Evolutionary conservation across 2,888 invertebrate species (phyloP).

Genomic region (Aporophyla nigra): DNA sequence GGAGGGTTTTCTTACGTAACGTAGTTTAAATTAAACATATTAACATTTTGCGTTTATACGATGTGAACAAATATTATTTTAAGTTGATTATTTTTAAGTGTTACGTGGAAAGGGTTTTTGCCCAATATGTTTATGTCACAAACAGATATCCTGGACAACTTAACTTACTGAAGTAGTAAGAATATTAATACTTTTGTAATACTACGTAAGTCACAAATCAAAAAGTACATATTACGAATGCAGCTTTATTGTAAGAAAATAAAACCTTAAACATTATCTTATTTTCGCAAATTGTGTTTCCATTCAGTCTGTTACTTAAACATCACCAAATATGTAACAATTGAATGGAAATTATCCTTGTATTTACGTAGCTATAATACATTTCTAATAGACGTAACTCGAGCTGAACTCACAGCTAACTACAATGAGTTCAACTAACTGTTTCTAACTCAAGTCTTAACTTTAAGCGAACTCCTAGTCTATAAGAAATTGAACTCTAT

Average conservation of each 20-base stretch:
- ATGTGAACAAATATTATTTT: constrained; percentile 63
- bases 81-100: constrained; percentile 65
- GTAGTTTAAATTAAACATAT: constrained; percentile 37
- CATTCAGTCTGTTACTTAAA: background rate
- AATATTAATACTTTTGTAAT: constrained; percentile 17
- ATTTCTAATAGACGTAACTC: constrained; percentile 21
- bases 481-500: constrained; percentile 62
- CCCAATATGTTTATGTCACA: constrained; percentile 48
- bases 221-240: background rate
- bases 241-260: constrained; percentile 8
- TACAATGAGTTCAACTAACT: constrained; percentile 11
- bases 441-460: constrained; percentile 62
- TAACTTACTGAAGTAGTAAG: background rate
- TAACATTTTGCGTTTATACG: constrained; percentile 51
- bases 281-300: background rate
- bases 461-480: constrained; percentile 65
- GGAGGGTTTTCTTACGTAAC: constrained; percentile 37
- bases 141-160: constrained; percentile 53
- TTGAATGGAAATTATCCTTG: constrained; percentile 21
- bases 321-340: constrained; percentile 9
- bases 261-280: background rate
- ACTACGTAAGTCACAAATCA: constrained; percentile 23
- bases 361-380: constrained; percentile 39
- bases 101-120: constrained; percentile 49
- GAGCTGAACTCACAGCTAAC: constrained; percentile 3